These are phyloP conservation scores for Cylindroiulus punctatus DNA, from an alignment of 2,888 invertebrate species.

Conservation along the genomic window DNA sequence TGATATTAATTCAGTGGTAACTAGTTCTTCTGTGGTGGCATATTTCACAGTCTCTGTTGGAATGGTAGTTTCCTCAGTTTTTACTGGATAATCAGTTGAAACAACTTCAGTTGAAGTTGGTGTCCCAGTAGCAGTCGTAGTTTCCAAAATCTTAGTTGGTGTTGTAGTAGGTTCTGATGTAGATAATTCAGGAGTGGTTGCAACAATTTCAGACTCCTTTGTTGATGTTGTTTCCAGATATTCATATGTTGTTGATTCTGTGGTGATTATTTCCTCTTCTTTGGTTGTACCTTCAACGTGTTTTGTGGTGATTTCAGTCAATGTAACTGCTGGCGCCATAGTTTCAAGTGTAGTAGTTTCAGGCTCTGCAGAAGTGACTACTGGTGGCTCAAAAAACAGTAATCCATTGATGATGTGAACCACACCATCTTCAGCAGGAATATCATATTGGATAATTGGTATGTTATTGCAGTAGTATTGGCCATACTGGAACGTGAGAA, in stretches of 20 bases:
- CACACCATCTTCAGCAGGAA: conserved; percentile 54
- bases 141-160: not conserved
- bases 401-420: conserved; percentile 54
- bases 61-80: not conserved
- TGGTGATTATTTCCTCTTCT: not conserved
- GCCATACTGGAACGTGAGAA: conserved; percentile 40
- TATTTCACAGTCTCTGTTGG: conserved; percentile 6
- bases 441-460: conserved; percentile 54
- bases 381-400: conserved; percentile 48
- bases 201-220: not conserved
- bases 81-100: conserved; percentile 20
- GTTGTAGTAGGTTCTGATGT: not conserved
- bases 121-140: not conserved
- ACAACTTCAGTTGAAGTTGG: not conserved
- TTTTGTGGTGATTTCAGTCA: not conserved
- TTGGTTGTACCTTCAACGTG: not conserved
- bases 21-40: not conserved
- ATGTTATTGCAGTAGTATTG: conserved; percentile 45
- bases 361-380: conserved; percentile 15
- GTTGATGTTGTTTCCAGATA: not conserved
- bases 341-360: conserved; percentile 30
- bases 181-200: not conserved
- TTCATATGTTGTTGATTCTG: not conserved
- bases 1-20: conserved; percentile 8
- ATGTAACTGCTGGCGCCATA: not conserved